phyloP scores from a whole-genome alignment of 92 coral and sea anemone genomes.

The Phenganax marumi region DNA sequence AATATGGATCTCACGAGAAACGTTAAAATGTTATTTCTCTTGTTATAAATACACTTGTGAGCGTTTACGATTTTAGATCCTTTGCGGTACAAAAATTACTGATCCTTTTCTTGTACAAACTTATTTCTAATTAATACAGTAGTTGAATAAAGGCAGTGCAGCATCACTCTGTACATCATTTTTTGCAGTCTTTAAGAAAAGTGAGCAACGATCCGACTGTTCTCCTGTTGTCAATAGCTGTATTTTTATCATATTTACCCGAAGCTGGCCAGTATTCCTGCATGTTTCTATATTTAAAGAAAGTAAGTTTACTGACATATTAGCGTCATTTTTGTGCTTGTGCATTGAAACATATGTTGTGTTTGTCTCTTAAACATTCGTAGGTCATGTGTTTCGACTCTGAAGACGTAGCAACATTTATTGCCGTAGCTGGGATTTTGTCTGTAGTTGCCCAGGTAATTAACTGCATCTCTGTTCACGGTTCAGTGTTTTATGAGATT shows the following conservation, averaged over 20 bases:
- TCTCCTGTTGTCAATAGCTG: constrained; percentile 81
- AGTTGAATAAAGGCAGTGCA: background rate
- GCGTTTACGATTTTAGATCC: too few relatives aligned
- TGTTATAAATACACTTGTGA: too few relatives aligned
- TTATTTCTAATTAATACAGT: background rate
- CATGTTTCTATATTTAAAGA: constrained; percentile 92
- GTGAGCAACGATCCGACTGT: constrained; percentile 98
- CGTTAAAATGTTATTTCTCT: too few relatives aligned
- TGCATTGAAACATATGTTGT: background rate
- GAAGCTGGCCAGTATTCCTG: constrained; percentile 99
- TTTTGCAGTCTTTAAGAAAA: constrained; percentile 76
- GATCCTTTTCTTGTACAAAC: background rate
- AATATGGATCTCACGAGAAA: background rate
- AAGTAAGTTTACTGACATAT: constrained; percentile 58
- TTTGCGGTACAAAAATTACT: background rate
- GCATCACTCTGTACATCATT: background rate
- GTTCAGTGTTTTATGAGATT: too few relatives aligned
- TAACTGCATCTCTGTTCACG: background rate
- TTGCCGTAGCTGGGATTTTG: constrained; percentile 94
- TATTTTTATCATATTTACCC: constrained; percentile 90
- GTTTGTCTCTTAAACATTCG: background rate
- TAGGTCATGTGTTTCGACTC: constrained; percentile 84
- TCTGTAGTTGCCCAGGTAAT: constrained; percentile 98
- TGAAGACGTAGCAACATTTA: constrained; percentile 96
- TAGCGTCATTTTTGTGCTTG: background rate